These are phyloP conservation scores for Teleopsis dalmanni DNA, from an alignment of 1,140 invertebrate species.

Conservation along the genomic window DNA sequence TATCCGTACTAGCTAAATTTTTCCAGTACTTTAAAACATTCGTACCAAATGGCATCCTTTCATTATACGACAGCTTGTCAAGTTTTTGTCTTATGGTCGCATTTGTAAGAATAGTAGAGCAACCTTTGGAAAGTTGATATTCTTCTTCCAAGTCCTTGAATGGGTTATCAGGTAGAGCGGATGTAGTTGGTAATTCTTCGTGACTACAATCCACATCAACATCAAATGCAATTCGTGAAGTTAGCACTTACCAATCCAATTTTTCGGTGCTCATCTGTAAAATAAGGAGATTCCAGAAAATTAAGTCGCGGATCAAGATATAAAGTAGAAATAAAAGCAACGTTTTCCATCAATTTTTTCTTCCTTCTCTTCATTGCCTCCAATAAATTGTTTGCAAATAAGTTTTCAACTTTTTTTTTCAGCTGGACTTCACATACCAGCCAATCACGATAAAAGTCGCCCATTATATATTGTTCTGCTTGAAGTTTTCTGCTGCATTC, in stretches of 20 bases:
- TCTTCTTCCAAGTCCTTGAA: neutral
- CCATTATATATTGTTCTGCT: neutral
- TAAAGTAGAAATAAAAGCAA: slow-evolving; percentile 2
- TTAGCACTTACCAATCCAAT: slow-evolving; percentile 1
- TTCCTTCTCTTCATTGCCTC: neutral
- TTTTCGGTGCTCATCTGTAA: slow-evolving; percentile 1
- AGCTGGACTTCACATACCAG: neutral
- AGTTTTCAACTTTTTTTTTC: neutral
- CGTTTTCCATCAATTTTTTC: slow-evolving; percentile 2
- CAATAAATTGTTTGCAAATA: neutral
- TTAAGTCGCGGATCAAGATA: slow-evolving; percentile 9
- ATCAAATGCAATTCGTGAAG: neutral
- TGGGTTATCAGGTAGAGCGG: neutral
- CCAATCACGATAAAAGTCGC: slow-evolving; percentile 1
- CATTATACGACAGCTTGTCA: neutral
- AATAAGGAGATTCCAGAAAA: neutral
- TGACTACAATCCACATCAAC: neutral
- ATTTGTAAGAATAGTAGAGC: neutral
- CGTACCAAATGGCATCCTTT: neutral
- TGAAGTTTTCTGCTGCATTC: neutral
- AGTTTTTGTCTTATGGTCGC: neutral
- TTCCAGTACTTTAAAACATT: slow-evolving; percentile 1
- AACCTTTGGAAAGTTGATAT: neutral
- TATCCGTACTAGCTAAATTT: too few relatives aligned
- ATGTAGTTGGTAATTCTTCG: neutral